Evolutionary conservation across 2,113 vertebrate genomes (phyloP).

Genomic region (Sialia sialis): DNA sequence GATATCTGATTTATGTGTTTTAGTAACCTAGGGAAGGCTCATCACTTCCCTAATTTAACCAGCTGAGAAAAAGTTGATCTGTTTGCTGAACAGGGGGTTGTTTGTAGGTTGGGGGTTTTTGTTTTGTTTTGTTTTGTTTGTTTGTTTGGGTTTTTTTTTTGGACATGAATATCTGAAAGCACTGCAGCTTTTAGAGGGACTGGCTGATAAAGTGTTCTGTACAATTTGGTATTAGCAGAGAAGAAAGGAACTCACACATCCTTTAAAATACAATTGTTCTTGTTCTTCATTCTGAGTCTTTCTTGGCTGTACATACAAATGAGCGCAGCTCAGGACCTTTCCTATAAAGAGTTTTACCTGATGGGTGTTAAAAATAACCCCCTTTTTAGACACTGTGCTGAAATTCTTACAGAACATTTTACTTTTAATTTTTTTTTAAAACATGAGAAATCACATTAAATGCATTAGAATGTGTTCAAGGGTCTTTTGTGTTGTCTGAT

Average conservation of each 20-base stretch:
- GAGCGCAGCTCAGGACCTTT: neutral
- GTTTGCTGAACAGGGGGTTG: neutral
- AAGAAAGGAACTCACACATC: neutral
- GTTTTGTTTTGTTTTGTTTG: neutral
- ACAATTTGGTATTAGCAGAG: neutral
- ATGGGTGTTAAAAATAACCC: neutral
- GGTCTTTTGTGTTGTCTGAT: neutral
- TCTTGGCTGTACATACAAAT: neutral
- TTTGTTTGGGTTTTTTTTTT: neutral
- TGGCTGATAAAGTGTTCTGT: neutral
- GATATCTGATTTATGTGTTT: constrained; percentile 34
- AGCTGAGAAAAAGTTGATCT: constrained; percentile 36
- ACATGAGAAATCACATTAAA: neutral
- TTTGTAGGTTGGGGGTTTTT: neutral
- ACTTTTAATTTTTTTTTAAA: neutral
- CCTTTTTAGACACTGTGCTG: neutral
- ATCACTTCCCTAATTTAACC: constrained; percentile 30
- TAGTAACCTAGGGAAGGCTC: constrained; percentile 21
- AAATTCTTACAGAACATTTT: neutral
- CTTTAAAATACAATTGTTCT: neutral
- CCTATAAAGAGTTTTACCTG: neutral
- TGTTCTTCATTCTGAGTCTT: neutral
- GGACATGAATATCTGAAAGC: neutral
- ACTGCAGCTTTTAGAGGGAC: neutral
- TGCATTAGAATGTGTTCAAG: neutral